These are phyloP conservation scores for Ormyrus rosae DNA, from an alignment of 2,888 invertebrate genomes.

Conservation along the genomic window DNA sequence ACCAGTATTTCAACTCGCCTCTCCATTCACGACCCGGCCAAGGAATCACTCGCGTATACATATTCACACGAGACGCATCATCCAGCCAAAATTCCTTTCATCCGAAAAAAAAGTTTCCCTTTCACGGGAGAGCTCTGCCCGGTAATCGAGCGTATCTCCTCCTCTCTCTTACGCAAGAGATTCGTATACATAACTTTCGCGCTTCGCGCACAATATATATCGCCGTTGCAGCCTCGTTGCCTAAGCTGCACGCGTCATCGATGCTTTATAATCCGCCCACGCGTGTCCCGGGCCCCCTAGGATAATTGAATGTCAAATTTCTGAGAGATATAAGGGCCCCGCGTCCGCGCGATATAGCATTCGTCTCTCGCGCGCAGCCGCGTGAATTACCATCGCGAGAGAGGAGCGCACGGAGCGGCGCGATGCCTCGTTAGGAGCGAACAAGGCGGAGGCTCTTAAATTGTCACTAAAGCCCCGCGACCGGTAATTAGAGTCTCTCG, in stretches of 20 bases:
- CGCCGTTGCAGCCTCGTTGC: not conserved
- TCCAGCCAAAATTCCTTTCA: too few relatives aligned
- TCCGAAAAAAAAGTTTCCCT: not conserved
- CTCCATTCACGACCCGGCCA: not conserved
- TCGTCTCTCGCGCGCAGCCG: not conserved
- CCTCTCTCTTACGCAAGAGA: not conserved
- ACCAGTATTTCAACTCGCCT: not conserved
- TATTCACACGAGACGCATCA: too few relatives aligned
- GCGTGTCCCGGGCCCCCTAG: not conserved
- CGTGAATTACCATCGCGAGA: slow-evolving; percentile 1
- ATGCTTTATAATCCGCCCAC: slow-evolving; percentile 48
- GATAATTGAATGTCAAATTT: slow-evolving; percentile 57
- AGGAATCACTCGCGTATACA: too few relatives aligned
- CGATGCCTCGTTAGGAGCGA: not conserved
- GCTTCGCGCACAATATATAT: not conserved
- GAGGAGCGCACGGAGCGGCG: not conserved
- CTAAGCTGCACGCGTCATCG: not conserved
- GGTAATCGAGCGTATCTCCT: slow-evolving; percentile 31
- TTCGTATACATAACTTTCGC: not conserved
- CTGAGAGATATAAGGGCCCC: slow-evolving; percentile 10
- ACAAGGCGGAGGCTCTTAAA: slow-evolving; percentile 24
- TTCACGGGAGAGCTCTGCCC: not conserved
- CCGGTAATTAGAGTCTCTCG: slow-evolving; percentile 26
- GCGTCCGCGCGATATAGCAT: not conserved
- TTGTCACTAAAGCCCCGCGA: slow-evolving; percentile 29